A percentile compares a stretch with the other conserved stretches of the same genome.
phyloP scores from a whole-genome alignment of 2,797 vertebrate genomes.

The Gobio occitaniae region DNA sequence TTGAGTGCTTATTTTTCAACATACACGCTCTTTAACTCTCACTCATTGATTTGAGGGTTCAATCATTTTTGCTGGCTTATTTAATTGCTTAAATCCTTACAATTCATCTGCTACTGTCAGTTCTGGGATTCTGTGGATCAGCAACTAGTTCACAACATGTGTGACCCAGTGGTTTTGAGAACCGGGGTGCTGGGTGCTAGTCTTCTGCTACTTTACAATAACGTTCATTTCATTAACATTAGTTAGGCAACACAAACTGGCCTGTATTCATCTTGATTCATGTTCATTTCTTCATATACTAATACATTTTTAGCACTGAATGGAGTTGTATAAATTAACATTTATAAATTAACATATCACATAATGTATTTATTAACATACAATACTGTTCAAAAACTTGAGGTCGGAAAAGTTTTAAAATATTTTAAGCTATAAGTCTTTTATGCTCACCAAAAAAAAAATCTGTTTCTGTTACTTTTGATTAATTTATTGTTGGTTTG shows the following conservation, averaged over 20 bases:
- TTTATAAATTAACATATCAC: neutral
- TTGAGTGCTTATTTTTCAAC: neutral
- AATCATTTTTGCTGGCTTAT: neutral
- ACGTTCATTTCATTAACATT: neutral
- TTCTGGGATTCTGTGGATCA: neutral
- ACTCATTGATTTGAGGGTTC: neutral
- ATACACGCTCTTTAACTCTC: neutral
- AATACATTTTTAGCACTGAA: neutral
- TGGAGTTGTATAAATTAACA: neutral
- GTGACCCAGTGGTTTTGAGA: neutral
- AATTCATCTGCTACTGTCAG: no score
- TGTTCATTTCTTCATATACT: neutral
- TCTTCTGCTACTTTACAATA: neutral
- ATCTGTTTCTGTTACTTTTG: no score
- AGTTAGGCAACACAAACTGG: neutral
- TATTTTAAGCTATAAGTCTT: neutral
- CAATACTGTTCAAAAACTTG: neutral
- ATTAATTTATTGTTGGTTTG: neutral
- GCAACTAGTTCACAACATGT: neutral
- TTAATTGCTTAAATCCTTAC: neutral
- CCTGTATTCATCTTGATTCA: neutral
- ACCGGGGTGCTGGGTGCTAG: neutral
- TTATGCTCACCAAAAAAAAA: neutral
- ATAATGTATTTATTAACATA: neutral
- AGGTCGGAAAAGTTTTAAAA: neutral